phyloP scores from a whole-genome alignment of 2,113 vertebrate species.

The cat (Felis catus) region F.catus_Fca126_mat1.0 CM031425.1:33671501-33672000 shows the following conservation, averaged over 20 bases:
- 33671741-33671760: too few relatives aligned
- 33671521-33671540: neutral
- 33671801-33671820: too few relatives aligned
- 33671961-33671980: neutral
- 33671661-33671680: too few relatives aligned
- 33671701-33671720: too few relatives aligned
- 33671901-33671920: neutral
- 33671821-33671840: neutral
- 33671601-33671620: neutral
- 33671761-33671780: too few relatives aligned
- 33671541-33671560: neutral
- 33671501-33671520: neutral
- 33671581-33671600: neutral
- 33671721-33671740: too few relatives aligned
- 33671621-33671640: too few relatives aligned
- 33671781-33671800: too few relatives aligned
- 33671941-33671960: neutral
- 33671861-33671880: constrained; percentile 22
- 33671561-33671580: neutral
- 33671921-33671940: neutral
- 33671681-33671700: too few relatives aligned
- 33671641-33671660: too few relatives aligned
- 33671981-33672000: neutral
- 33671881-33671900: neutral
- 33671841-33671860: neutral